Evolutionary conservation across 2,888 invertebrate genomes (phyloP).

Genomic region (Fissipunctia ypsillon): DNA sequence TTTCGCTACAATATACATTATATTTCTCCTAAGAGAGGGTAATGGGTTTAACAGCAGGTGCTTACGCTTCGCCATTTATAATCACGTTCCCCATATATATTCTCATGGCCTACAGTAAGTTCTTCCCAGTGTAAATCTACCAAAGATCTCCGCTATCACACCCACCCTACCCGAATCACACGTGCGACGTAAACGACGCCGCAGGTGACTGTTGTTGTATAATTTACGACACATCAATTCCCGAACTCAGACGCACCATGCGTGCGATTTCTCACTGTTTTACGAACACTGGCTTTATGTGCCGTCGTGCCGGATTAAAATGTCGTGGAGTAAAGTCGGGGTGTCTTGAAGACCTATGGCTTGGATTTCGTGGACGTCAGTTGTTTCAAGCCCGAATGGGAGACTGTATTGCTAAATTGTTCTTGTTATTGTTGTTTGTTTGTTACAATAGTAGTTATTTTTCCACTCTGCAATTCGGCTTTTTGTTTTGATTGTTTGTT

Average conservation of each 20-base stretch:
- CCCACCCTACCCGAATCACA: constrained; percentile 41
- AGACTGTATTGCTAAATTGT: too few species aligned
- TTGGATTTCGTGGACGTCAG: background rate
- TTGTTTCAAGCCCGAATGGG: background rate
- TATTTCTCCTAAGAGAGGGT: too few species aligned
- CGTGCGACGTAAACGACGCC: constrained; percentile 57
- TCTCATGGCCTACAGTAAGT: too few species aligned
- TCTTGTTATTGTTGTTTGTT: too few species aligned
- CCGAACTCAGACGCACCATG: constrained; percentile 68
- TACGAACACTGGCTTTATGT: constrained; percentile 27
- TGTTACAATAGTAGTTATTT: too few species aligned
- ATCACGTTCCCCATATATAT: too few species aligned
- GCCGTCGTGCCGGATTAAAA: constrained; percentile 37
- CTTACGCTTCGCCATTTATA: too few species aligned
- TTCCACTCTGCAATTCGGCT: too few species aligned
- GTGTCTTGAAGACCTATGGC: constrained; percentile 9
- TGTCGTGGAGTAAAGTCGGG: constrained; percentile 20
- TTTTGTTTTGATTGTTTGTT: too few species aligned
- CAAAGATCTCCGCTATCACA: constrained; percentile 36
- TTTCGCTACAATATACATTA: too few species aligned
- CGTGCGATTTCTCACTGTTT: constrained; percentile 51
- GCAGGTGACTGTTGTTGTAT: constrained; percentile 69
- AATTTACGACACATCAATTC: constrained; percentile 76
- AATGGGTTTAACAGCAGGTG: too few species aligned
- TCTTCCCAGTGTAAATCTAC: too few species aligned